A percentile compares a stretch with the other conserved stretches of the same genome.
Conservation (phyloP, 2,888 invertebrate genomes). For the Ferrisia virgata region DNA sequence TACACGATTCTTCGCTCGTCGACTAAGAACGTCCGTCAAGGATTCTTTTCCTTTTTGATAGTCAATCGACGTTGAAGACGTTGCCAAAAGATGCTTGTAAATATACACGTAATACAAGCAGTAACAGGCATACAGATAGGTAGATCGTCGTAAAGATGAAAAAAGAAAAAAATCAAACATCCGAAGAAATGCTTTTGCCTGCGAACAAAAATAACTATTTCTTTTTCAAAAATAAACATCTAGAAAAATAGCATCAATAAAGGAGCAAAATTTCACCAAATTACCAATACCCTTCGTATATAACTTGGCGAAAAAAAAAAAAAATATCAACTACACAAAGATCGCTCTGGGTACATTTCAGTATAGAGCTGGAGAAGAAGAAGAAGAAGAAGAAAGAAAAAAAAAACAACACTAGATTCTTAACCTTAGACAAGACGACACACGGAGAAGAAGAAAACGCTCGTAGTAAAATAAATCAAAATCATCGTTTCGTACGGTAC, state of each 20-base stretch:
- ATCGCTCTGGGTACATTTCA: not conserved
- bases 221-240: not conserved
- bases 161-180: too few species aligned
- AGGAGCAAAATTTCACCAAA: not conserved
- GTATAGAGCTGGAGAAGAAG: not conserved
- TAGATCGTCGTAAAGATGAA: too few species aligned
- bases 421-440: slow-evolving; percentile 27
- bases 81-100: not conserved
- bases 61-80: not conserved
- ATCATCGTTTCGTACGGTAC: not conserved
- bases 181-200: too few species aligned
- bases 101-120: too few species aligned
- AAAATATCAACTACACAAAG: too few species aligned
- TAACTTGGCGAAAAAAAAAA: not conserved
- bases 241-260: not conserved
- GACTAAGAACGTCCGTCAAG: not conserved
- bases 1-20: not conserved
- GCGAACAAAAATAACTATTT: not conserved
- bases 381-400: too few species aligned
- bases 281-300: not conserved
- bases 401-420: not conserved
- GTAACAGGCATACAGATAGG: too few species aligned
- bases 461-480: slow-evolving; percentile 31
- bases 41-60: not conserved
- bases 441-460: slow-evolving; percentile 20